A percentile compares a stretch with the other conserved stretches of the same genome.
Evolutionary conservation across 2,797 vertebrate genomes (phyloP).

Genomic region (Peromyscus nudipes): DNA sequence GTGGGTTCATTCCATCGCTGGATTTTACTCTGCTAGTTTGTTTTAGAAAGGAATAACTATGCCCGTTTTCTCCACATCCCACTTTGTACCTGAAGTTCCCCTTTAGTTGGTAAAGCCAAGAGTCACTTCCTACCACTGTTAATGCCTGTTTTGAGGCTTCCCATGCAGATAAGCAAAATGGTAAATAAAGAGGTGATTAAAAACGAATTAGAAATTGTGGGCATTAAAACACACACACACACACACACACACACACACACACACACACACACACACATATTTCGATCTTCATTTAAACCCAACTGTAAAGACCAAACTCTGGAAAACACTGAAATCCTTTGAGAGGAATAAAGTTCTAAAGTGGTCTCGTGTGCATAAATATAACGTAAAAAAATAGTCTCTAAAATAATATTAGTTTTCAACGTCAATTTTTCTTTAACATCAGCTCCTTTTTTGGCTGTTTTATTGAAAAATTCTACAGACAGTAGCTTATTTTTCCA

Average conservation of each 20-base stretch:
- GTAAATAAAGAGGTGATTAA: conserved; percentile 35
- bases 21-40: conserved; percentile 59
- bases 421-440: conserved; percentile 85
- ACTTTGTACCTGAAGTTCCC: conserved; percentile 31
- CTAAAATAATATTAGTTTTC: conserved; percentile 87
- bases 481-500: conserved; percentile 90
- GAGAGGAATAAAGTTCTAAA: conserved; percentile 79
- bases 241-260: too few species aligned
- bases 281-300: conserved; percentile 57
- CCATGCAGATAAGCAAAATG: neutral
- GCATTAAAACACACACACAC: neutral
- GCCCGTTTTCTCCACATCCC: neutral
- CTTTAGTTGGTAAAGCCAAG: neutral
- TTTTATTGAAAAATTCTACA: conserved; percentile 88
- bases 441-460: conserved; percentile 83
- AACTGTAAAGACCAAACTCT: conserved; percentile 74
- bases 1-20: conserved; percentile 66
- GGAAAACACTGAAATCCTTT: conserved; percentile 69
- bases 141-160: neutral
- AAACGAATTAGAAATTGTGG: conserved; percentile 51
- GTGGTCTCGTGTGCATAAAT: conserved; percentile 73
- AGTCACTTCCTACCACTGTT: conserved; percentile 42
- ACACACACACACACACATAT: too few species aligned
- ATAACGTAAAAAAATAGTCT: conserved; percentile 77
- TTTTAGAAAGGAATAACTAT: conserved; percentile 28